Percentiles rank a stretch among this genome's conserved stretches.
Conservation (phyloP, 2,113 vertebrate species). For the Halichoerus grypus region DNA sequence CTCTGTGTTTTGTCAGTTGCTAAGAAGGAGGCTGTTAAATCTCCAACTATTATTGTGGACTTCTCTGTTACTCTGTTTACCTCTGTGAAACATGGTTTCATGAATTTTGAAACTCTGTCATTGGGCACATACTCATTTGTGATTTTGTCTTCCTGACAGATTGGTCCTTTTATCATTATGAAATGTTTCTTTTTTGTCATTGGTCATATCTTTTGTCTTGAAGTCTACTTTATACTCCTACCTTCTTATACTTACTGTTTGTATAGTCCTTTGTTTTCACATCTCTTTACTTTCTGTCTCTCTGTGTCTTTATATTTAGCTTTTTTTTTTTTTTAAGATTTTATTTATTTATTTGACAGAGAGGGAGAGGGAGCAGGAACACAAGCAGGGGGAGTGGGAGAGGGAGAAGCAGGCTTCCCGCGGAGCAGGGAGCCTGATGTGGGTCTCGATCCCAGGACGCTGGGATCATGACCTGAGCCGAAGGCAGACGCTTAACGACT, state of each 20-base stretch:
- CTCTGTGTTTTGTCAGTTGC: not conserved
- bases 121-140: not conserved
- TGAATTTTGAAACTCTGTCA: not conserved
- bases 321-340: not conserved
- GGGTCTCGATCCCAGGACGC: too few relatives aligned
- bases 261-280: not conserved
- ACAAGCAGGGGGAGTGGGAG: too few relatives aligned
- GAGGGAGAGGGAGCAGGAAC: too few relatives aligned
- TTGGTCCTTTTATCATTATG: not conserved
- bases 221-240: not conserved
- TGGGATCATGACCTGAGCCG: too few relatives aligned
- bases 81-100: not conserved
- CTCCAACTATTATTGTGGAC: not conserved
- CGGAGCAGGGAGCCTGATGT: too few relatives aligned
- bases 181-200: not conserved
- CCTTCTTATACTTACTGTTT: not conserved
- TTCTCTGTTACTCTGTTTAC: not conserved
- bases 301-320: not conserved
- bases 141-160: conserved; percentile 23
- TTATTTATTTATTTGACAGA: too few relatives aligned
- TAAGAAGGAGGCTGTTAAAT: not conserved
- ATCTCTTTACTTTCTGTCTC: not conserved
- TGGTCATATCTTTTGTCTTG: not conserved
- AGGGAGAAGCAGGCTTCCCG: too few relatives aligned
- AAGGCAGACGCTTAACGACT: too few relatives aligned